Conservation (phyloP, 2,113 vertebrate genomes). For the Theristicus caerulescens region DNA sequence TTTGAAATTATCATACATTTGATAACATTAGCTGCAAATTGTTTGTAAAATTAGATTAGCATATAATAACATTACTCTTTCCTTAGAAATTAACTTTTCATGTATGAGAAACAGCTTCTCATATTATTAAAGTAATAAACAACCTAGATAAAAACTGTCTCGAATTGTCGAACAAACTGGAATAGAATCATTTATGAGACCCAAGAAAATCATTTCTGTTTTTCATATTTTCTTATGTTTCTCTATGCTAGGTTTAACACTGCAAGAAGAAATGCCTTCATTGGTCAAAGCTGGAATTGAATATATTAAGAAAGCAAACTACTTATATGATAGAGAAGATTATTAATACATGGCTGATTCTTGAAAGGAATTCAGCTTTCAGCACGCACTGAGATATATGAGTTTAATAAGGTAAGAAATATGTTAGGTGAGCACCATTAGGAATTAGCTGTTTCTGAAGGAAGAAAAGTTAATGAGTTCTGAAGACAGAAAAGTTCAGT, state of each 20-base stretch:
- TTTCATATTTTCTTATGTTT: neutral
- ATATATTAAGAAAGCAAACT: neutral
- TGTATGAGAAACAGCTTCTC: neutral
- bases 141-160: neutral
- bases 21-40: neutral
- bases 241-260: neutral
- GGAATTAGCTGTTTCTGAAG: neutral
- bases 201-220: rapidly evolving
- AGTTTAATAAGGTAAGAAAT: neutral
- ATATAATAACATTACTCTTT: neutral
- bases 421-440: neutral
- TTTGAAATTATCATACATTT: neutral
- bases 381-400: neutral
- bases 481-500: neutral
- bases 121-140: neutral
- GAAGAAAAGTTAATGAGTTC: neutral
- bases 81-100: neutral
- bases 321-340: neutral
- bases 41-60: neutral
- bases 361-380: neutral
- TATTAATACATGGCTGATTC: neutral
- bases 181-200: neutral
- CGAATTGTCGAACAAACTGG: neutral
- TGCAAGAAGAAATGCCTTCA: neutral
- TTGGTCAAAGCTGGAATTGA: neutral